phyloP scores from a whole-genome alignment of 2,888 invertebrate species.

The Himalopsyche tibetana region DNA sequence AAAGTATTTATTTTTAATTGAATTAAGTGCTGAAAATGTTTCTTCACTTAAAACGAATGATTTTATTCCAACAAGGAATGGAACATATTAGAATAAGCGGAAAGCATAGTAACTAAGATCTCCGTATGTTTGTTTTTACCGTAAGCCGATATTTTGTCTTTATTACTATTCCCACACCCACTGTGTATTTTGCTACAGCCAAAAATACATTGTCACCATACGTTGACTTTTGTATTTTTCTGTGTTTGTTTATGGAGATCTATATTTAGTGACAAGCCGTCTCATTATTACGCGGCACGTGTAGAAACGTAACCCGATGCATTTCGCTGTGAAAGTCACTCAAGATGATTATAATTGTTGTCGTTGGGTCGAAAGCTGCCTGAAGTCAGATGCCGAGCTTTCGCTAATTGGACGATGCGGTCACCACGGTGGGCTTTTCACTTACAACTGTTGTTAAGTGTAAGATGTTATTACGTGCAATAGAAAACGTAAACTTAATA shows the following conservation, averaged over 20 bases:
- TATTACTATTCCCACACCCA: constrained; percentile 17
- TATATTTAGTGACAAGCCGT: constrained; percentile 29
- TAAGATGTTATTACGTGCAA: no score
- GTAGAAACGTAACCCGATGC: constrained; percentile 37
- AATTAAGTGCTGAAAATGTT: no score
- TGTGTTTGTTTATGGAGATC: constrained; percentile 38
- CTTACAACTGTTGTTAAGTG: no score
- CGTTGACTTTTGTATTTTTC: constrained; percentile 36
- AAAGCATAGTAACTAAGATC: no score
- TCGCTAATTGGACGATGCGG: constrained; percentile 54
- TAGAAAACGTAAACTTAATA: no score
- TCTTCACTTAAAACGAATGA: no score
- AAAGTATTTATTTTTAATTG: no score
- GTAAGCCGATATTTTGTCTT: constrained; percentile 27
- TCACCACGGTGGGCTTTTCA: constrained; percentile 28
- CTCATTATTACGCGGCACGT: constrained; percentile 48
- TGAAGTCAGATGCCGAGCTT: constrained; percentile 17
- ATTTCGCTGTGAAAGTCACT: constrained; percentile 27
- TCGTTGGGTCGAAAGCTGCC: constrained; percentile 47
- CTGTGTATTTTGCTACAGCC: constrained; percentile 42
- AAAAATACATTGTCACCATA: constrained; percentile 38
- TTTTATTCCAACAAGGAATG: no score
- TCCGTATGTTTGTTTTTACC: background rate
- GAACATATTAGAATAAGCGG: no score
- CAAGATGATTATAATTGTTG: constrained; percentile 47